Conservation (phyloP, 2,888 invertebrate species). For the Mythimna loreyi region DNA sequence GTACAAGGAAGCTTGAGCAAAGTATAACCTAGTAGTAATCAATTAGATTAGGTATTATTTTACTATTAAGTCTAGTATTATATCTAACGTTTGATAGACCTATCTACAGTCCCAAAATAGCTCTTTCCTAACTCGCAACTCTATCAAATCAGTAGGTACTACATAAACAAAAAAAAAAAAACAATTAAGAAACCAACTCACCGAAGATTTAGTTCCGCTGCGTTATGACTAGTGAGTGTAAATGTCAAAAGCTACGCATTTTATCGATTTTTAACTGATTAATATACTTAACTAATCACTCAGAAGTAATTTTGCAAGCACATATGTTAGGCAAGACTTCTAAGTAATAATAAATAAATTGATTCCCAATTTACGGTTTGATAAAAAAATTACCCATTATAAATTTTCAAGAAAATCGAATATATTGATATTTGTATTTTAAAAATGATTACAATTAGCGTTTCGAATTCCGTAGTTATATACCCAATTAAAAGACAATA, state of each 20-base stretch:
- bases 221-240: neutral
- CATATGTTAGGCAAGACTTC: constrained; percentile 10
- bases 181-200: neutral
- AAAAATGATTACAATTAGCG: too few relatives aligned
- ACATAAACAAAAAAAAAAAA: too few relatives aligned
- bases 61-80: too few relatives aligned
- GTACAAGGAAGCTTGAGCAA: too few relatives aligned
- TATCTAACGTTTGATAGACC: neutral
- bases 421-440: neutral
- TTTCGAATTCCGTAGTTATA: too few relatives aligned
- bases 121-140: neutral
- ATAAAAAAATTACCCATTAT: neutral
- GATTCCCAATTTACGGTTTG: neutral
- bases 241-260: constrained; percentile 24
- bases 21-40: too few relatives aligned
- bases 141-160: too few relatives aligned
- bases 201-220: constrained; percentile 2
- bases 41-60: too few relatives aligned
- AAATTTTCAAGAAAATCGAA: neutral
- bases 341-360: neutral
- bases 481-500: too few relatives aligned
- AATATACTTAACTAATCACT: constrained; percentile 2
- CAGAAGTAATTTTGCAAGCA: constrained; percentile 30
- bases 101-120: too few relatives aligned
- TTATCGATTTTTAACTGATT: constrained; percentile 20